Percentiles rank a stretch among this genome's conserved stretches.
phyloP scores from a whole-genome alignment of 2,888 invertebrate genomes.

The Brachylomia viminalis region DNA sequence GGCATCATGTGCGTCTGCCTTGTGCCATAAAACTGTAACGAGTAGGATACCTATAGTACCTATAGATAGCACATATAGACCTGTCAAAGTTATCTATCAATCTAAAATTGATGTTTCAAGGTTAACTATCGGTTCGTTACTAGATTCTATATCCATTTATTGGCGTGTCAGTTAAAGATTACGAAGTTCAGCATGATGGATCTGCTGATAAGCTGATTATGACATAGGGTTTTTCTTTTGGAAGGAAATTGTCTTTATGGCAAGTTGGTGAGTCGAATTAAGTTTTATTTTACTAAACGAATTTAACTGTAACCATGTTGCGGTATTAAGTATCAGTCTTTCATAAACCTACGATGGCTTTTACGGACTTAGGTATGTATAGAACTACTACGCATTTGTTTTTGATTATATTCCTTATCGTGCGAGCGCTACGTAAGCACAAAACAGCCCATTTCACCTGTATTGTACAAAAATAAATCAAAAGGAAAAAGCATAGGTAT shows the following conservation, averaged over 20 bases:
- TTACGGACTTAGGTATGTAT: background rate
- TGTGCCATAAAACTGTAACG: constrained; percentile 53
- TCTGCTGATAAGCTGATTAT: constrained; percentile 26
- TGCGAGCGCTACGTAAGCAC: background rate
- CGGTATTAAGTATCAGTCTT: background rate
- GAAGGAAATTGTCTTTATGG: background rate
- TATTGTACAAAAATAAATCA: constrained; percentile 39
- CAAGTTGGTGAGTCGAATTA: background rate
- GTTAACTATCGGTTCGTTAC: constrained; percentile 42
- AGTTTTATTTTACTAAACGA: background rate
- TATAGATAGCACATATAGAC: constrained; percentile 32
- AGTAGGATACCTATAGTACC: too few relatives aligned
- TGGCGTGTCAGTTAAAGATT: constrained; percentile 44
- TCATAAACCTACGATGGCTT: too few relatives aligned
- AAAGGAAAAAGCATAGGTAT: constrained; percentile 26
- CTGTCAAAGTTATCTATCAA: constrained; percentile 60
- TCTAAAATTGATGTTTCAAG: constrained; percentile 61
- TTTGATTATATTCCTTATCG: constrained; percentile 6
- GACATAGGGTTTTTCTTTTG: constrained; percentile 2
- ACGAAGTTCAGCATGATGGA: constrained; percentile 37
- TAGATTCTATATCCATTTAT: constrained; percentile 42
- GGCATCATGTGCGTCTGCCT: constrained; percentile 37
- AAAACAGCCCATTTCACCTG: constrained; percentile 21
- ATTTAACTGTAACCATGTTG: background rate
- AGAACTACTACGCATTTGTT: background rate